Evolutionary conservation across 2,888 invertebrate genomes (phyloP), one percentile per base, ranked within the genome.

Genomic region (Hoplodrina ambigua): DNA sequence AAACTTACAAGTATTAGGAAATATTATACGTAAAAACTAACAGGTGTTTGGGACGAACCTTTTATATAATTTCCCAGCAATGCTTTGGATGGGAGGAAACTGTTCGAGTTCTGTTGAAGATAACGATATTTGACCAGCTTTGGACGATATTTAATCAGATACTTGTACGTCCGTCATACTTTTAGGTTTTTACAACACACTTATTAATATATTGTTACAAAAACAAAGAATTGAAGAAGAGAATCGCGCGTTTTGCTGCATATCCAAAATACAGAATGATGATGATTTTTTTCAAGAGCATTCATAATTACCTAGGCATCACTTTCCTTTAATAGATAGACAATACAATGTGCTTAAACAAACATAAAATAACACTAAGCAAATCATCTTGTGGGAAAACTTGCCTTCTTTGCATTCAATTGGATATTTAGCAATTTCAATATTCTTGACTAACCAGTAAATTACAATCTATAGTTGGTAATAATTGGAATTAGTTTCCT

Each of bases 1-100:
- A 75, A 78, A 75, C 55, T 68, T 80, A 75, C 75, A 75, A 75
- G 80, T 72, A 80, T 71, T 80, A 55, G 61, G 64, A 62, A 80
- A 75, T 71, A 78, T 56, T 71, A 64, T 80, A 55, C 55, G 58
- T 70, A 64, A 71, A 67, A 80, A 80, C 61, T 80, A 71, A 80
- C 80, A 78, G 54, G 67, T 80, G 75, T 78, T 71, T 10, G 55
- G 60, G 41, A 57, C 19, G 41, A 54, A 61, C 41, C 13, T 66
- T 64, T 71, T 55, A 61, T 71, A 52, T 44, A 61, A 70, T 71
- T 63, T 54, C n/a, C 5, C 44, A 37, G 8, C 15, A 69, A 10
- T 11, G 33, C 13, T 11, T n/a, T 15, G 19, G 11, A 30, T 3
- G n/a, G 19, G n/a, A 11, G 8, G 17, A 52, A n/a, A 11, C 1